These are phyloP conservation scores for Microctenopoma lineatum DNA, from an alignment of 2,797 vertebrate species.

Conservation along the genomic window DNA sequence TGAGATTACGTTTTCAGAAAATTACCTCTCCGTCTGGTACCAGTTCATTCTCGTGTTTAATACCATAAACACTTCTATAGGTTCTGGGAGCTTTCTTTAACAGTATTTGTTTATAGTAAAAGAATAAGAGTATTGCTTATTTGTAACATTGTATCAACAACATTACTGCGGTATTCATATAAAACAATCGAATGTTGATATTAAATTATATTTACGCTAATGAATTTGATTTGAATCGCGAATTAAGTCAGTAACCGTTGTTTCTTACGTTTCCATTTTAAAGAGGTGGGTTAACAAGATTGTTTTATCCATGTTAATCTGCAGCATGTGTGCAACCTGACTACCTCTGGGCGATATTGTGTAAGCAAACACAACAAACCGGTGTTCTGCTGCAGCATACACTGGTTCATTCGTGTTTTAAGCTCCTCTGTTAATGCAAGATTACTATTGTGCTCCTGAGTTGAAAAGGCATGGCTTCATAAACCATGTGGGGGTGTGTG, in stretches of 20 bases:
- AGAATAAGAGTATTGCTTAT: background rate
- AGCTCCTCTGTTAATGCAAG: conserved; percentile 60
- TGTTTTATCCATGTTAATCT: background rate
- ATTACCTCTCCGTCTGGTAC: background rate
- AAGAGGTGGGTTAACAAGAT: background rate
- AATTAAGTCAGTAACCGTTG: background rate
- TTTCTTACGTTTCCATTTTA: background rate
- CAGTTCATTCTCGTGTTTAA: background rate
- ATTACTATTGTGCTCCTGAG: conserved; percentile 61
- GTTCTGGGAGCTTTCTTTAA: background rate
- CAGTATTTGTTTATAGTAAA: background rate
- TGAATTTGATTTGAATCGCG: background rate
- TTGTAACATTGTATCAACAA: background rate
- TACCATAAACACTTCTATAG: conserved; percentile 32
- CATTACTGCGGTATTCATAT: background rate
- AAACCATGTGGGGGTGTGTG: conserved; percentile 55
- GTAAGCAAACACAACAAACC: conserved; percentile 41
- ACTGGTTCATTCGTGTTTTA: conserved; percentile 61
- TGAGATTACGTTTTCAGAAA: conserved; percentile 6
- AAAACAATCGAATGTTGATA: no score
- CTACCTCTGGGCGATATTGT: conserved; percentile 46
- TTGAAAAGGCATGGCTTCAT: conserved; percentile 66
- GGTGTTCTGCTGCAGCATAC: conserved; percentile 44
- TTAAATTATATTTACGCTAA: background rate
- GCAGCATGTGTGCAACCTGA: conserved; percentile 10